Evolutionary conservation across 2,888 invertebrate species (phyloP).

Genomic region (Formica aserva): DNA sequence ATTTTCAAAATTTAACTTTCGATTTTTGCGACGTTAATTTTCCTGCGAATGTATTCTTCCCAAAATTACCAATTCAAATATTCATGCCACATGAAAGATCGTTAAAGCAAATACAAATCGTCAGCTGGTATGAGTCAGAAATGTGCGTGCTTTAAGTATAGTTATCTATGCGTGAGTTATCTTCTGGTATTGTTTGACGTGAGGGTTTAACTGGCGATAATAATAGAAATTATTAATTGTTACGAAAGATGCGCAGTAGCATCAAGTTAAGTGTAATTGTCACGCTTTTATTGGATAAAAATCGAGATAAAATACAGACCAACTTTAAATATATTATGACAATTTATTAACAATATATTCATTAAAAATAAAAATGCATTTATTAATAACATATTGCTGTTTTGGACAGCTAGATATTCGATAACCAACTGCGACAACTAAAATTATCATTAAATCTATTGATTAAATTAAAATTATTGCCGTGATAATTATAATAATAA

Average conservation of each 20-base stretch:
- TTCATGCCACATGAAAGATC: slow-evolving; percentile 15
- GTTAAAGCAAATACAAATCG: slow-evolving; percentile 26
- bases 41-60: background rate
- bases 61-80: slow-evolving; percentile 30
- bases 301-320: background rate
- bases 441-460: background rate
- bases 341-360: background rate
- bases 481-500: background rate
- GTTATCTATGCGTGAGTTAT: slow-evolving; percentile 28
- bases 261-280: slow-evolving; percentile 19
- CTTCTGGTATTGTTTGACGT: slow-evolving; percentile 10
- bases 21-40: slow-evolving; percentile 16
- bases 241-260: background rate
- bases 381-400: background rate
- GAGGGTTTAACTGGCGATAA: slow-evolving; percentile 14
- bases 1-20: slow-evolving; percentile 10
- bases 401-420: no score
- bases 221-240: slow-evolving; percentile 34
- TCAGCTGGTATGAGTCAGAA: slow-evolving; percentile 38
- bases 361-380: slow-evolving; percentile 2
- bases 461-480: background rate
- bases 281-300: background rate
- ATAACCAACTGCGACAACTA: background rate
- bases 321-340: background rate
- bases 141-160: slow-evolving; percentile 21